These are phyloP conservation scores for Bugula neritina DNA, from an alignment of 2,888 invertebrate genomes.

Conservation along the genomic window DNA sequence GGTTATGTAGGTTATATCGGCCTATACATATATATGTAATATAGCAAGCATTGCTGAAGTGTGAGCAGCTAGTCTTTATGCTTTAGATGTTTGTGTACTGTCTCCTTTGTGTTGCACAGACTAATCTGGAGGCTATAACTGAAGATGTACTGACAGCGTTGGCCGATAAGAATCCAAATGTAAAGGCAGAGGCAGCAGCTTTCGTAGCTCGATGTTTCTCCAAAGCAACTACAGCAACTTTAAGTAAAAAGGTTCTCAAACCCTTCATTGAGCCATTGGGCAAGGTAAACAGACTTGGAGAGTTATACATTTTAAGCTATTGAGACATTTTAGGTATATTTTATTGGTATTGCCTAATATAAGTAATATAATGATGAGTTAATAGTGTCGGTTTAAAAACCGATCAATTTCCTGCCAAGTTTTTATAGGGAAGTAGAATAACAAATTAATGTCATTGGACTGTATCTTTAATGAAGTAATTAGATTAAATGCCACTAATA, in stretches of 20 bases:
- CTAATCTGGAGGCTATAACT: slow-evolving; percentile 57
- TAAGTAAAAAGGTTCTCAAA: slow-evolving; percentile 86
- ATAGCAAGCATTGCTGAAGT: background rate
- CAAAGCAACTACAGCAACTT: slow-evolving; percentile 67
- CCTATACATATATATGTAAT: too few species aligned
- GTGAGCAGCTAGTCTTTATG: background rate
- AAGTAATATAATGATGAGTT: too few species aligned
- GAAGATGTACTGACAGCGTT: slow-evolving; percentile 81
- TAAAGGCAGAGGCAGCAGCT: slow-evolving; percentile 59
- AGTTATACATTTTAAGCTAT: too few species aligned
- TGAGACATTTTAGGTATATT: too few species aligned
- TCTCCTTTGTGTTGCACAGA: slow-evolving; percentile 60
- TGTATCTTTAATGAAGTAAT: too few species aligned
- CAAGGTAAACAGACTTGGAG: slow-evolving; percentile 59
- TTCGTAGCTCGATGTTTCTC: slow-evolving; percentile 79
- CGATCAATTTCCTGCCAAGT: too few species aligned
- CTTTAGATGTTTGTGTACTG: background rate
- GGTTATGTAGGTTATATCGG: background rate
- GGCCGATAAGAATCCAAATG: slow-evolving; percentile 58
- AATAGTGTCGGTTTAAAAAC: too few species aligned
- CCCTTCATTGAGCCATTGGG: slow-evolving; percentile 70
- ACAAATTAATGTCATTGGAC: too few species aligned
- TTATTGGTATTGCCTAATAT: too few species aligned
- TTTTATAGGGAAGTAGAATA: too few species aligned
- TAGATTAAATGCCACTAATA: too few species aligned